These are phyloP conservation scores for Anadara kagoshimensis DNA, from an alignment of 1,140 invertebrate genomes.

Conservation along the genomic window DNA sequence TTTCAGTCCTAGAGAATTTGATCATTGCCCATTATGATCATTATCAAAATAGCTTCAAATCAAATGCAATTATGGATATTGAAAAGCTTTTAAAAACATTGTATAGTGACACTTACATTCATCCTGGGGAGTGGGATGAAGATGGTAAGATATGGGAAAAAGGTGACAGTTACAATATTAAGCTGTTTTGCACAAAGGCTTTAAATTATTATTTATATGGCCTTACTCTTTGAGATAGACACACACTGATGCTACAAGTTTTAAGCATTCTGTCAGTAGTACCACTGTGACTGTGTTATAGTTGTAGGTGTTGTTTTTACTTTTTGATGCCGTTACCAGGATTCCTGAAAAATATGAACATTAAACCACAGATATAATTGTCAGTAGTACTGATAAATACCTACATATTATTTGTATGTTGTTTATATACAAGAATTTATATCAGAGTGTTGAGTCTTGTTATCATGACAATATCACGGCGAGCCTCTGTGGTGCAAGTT, in stretches of 20 bases:
- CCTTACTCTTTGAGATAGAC: constrained; percentile 79
- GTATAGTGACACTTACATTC: too few relatives aligned
- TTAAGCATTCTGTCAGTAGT: constrained; percentile 89
- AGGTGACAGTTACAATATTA: too few relatives aligned
- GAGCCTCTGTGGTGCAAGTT: not conserved
- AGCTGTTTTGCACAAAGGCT: not conserved
- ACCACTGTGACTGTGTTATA: constrained; percentile 93
- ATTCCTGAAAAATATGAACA: constrained; percentile 81
- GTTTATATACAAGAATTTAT: not conserved
- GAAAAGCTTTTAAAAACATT: too few relatives aligned
- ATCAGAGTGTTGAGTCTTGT: not conserved
- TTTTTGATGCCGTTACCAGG: constrained; percentile 91
- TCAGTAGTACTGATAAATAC: not conserved
- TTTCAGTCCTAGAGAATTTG: too few relatives aligned
- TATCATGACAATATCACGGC: not conserved
- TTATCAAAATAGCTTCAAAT: too few relatives aligned
- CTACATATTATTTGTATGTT: not conserved
- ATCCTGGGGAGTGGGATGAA: too few relatives aligned
- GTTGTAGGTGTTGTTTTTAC: constrained; percentile 84
- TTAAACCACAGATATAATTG: constrained; percentile 15
- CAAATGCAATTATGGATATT: too few relatives aligned
- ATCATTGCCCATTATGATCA: too few relatives aligned
- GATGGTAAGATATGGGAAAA: too few relatives aligned
- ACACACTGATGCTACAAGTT: constrained; percentile 83
- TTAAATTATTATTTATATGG: not conserved